These are phyloP conservation scores for Amphiprion percula DNA, from an alignment of 2,113 vertebrate genomes.

Conservation along the genomic window DNA sequence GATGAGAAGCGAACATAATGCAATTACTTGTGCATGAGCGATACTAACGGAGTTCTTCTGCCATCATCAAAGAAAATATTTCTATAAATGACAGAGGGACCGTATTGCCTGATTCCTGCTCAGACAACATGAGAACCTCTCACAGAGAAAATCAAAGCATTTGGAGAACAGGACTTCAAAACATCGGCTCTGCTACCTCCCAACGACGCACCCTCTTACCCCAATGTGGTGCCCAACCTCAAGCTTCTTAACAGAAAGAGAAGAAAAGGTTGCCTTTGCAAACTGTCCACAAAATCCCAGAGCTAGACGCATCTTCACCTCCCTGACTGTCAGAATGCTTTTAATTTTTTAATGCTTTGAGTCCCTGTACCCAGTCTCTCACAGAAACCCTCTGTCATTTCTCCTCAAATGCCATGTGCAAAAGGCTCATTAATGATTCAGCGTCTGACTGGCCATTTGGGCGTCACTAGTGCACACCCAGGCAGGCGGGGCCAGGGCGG, in stretches of 20 bases:
- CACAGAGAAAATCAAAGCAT: slow-evolving; percentile 21
- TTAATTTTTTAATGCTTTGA: slow-evolving; percentile 58
- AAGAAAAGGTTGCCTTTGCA: slow-evolving; percentile 58
- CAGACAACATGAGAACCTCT: slow-evolving; percentile 17
- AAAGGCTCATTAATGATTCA: slow-evolving; percentile 83
- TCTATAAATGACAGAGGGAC: slow-evolving; percentile 32
- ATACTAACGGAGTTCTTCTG: slow-evolving; percentile 28
- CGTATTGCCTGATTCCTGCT: neutral
- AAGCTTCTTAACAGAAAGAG: slow-evolving; percentile 37
- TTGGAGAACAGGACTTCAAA: neutral
- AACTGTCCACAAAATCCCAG: slow-evolving; percentile 70
- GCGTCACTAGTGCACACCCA: slow-evolving; percentile 27
- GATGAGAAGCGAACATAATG: slow-evolving; percentile 42
- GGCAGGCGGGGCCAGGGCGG: slow-evolving; percentile 44
- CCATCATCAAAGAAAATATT: slow-evolving; percentile 53
- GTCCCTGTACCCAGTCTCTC: slow-evolving; percentile 34
- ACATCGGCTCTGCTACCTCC: neutral
- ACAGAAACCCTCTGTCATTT: slow-evolving; percentile 60
- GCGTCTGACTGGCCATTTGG: slow-evolving; percentile 67
- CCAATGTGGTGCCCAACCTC: slow-evolving; percentile 21
- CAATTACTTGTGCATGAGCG: slow-evolving; percentile 55
- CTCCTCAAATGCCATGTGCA: slow-evolving; percentile 69
- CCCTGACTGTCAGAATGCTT: slow-evolving; percentile 47
- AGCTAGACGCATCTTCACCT: slow-evolving; percentile 76
- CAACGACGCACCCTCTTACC: slow-evolving; percentile 48